Percentiles rank a stretch among this genome's conserved stretches.
phyloP scores from a whole-genome alignment of 2,797 vertebrate genomes.

The Acrocephalus scirpaceus region DNA sequence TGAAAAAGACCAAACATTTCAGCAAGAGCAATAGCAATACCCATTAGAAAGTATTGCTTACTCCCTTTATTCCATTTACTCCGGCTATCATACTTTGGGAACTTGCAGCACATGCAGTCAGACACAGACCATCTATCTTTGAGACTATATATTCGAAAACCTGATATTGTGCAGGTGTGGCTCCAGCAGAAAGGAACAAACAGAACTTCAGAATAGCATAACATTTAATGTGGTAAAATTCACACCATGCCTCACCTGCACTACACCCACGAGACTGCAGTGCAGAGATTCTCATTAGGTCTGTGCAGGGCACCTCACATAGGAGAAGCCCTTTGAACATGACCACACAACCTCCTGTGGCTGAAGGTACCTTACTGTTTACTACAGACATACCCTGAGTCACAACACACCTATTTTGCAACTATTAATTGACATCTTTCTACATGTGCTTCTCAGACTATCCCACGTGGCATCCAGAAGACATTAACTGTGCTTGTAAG shows the following conservation, averaged over 20 bases:
- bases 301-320: neutral
- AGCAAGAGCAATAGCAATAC: neutral
- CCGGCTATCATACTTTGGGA: neutral
- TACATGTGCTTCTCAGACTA: neutral
- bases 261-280: neutral
- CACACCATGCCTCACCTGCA: neutral
- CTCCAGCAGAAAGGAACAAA: neutral
- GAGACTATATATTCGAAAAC: neutral
- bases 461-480: neutral
- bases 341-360: neutral
- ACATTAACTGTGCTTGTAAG: neutral
- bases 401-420: neutral
- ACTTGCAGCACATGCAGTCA: neutral
- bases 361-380: neutral
- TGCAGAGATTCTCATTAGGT: neutral
- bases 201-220: neutral
- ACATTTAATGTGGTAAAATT: neutral
- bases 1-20: neutral
- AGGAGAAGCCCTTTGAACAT: neutral
- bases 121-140: neutral
- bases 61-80: neutral
- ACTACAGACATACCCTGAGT: neutral
- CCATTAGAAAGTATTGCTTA: neutral
- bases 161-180: neutral
- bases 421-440: neutral